These are phyloP conservation scores for Ramphastos sulfuratus DNA, from an alignment of 2,113 vertebrate species.

Conservation along the genomic window DNA sequence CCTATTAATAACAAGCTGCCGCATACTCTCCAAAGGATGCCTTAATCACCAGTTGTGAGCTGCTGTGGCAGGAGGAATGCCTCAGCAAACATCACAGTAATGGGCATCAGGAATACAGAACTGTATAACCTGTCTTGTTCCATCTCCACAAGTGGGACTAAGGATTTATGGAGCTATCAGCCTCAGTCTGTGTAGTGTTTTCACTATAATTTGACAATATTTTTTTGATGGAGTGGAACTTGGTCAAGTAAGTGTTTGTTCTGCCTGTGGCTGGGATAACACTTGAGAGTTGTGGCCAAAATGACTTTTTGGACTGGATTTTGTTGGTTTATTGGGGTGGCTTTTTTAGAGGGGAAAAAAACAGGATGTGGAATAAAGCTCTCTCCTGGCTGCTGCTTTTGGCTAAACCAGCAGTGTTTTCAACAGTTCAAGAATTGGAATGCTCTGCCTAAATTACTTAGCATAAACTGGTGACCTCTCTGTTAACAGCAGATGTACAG, in stretches of 20 bases:
- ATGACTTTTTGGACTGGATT: not conserved
- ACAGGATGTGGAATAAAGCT: not conserved
- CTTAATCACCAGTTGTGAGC: not conserved
- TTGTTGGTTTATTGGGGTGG: not conserved
- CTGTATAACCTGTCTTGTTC: not conserved
- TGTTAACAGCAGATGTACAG: slow-evolving; percentile 1
- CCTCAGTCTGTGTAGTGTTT: not conserved
- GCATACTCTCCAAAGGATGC: not conserved
- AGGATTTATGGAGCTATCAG: not conserved
- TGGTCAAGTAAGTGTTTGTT: not conserved
- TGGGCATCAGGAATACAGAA: not conserved
- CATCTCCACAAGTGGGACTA: not conserved
- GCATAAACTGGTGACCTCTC: not conserved
- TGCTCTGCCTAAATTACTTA: not conserved
- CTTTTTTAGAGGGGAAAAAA: not conserved
- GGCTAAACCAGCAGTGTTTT: not conserved
- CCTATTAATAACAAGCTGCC: not conserved
- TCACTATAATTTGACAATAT: not conserved
- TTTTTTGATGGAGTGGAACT: not conserved
- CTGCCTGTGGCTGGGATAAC: not conserved
- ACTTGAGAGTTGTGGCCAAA: not conserved
- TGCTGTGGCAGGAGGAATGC: not conserved
- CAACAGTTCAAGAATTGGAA: not conserved
- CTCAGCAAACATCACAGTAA: not conserved
- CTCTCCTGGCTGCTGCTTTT: not conserved